phyloP scores from a whole-genome alignment of 2,797 vertebrate species.

The Psittacula echo region DNA sequence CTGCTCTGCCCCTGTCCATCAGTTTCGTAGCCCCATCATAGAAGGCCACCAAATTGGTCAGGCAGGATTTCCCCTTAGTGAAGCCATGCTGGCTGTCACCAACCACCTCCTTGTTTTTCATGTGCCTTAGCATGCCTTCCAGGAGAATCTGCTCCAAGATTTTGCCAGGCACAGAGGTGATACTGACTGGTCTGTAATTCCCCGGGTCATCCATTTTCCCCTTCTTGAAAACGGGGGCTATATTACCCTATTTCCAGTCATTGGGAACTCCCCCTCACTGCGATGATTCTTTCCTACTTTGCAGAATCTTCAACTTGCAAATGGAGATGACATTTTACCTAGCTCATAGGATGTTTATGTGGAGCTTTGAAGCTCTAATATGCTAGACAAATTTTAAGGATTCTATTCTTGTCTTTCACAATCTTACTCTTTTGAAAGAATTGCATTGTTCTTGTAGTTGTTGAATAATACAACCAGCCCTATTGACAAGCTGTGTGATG shows the following conservation, averaged over 20 bases:
- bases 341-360: neutral
- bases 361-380: neutral
- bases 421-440: neutral
- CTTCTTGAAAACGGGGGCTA: too few relatives aligned
- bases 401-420: neutral
- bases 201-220: too few relatives aligned
- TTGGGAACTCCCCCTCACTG: neutral
- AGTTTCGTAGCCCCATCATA: too few relatives aligned
- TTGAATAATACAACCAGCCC: neutral
- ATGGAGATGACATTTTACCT: neutral
- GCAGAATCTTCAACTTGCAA: neutral
- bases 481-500: neutral
- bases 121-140: too few relatives aligned
- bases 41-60: too few relatives aligned
- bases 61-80: too few relatives aligned
- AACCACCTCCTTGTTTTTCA: too few relatives aligned
- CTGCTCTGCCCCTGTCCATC: too few relatives aligned
- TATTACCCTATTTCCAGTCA: neutral
- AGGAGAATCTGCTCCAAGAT: too few relatives aligned
- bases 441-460: neutral
- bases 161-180: too few relatives aligned
- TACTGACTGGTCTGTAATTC: too few relatives aligned
- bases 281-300: neutral
- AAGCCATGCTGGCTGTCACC: too few relatives aligned
- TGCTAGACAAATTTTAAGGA: neutral